Percentiles rank a stretch among this genome's conserved stretches.
Evolutionary conservation across 2,888 invertebrate genomes (phyloP).

Genomic region (Mimachlamys varia): DNA sequence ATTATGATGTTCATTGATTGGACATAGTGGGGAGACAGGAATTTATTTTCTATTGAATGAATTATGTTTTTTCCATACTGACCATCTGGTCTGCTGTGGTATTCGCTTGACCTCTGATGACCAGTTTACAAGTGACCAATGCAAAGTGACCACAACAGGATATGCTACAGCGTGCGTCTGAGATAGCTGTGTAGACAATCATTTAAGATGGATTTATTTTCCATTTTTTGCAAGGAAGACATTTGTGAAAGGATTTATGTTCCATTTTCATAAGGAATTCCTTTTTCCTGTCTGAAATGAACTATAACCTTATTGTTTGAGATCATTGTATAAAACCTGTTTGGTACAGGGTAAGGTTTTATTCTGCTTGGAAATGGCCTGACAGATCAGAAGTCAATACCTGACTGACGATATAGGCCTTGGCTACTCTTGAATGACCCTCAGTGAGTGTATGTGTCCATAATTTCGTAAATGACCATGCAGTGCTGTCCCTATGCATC

Average conservation of each 20-base stretch:
- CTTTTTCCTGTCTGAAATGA: background rate
- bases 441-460: background rate
- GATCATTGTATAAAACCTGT: background rate
- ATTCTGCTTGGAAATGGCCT: background rate
- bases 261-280: background rate
- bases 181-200: background rate
- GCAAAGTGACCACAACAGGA: background rate
- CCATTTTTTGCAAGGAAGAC: background rate
- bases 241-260: too few relatives aligned
- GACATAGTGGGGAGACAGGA: background rate
- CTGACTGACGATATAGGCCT: background rate
- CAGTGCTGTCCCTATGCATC: slow-evolving; percentile 16
- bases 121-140: background rate
- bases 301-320: background rate
- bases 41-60: background rate
- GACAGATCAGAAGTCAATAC: background rate
- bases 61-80: too few relatives aligned
- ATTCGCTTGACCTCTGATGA: background rate
- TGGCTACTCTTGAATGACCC: background rate
- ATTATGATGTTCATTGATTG: background rate
- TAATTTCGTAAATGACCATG: background rate
- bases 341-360: background rate
- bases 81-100: background rate
- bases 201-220: background rate
- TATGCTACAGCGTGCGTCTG: background rate